Evolutionary conservation across 2,113 vertebrate species (phyloP).

Genomic region (Hydrochoerus hydrochaeris): DNA sequence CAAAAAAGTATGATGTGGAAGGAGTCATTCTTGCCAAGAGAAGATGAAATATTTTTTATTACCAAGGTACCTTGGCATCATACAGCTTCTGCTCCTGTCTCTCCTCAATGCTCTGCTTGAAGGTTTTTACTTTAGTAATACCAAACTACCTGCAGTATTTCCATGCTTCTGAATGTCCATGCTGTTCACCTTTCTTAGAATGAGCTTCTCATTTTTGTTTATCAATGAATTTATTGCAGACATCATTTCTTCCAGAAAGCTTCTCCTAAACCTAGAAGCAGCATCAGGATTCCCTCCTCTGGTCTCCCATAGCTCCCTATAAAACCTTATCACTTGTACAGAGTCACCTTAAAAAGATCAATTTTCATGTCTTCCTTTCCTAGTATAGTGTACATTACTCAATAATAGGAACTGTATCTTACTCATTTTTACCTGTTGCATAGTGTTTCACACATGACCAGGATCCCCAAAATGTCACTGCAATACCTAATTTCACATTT

Average conservation of each 20-base stretch:
- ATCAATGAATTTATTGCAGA: background rate
- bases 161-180: background rate
- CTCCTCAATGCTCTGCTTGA: background rate
- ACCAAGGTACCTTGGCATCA: background rate
- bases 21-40: background rate
- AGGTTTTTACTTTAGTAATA: constrained; percentile 18
- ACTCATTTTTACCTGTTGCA: background rate
- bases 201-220: constrained; percentile 16
- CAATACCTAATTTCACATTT: constrained; percentile 19
- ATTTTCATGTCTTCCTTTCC: background rate
- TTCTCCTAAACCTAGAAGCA: background rate
- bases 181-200: background rate
- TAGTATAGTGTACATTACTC: background rate
- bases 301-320: background rate
- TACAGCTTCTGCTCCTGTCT: background rate
- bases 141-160: background rate
- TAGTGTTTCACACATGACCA: background rate
- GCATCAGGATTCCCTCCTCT: background rate
- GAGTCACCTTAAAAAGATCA: background rate
- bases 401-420: background rate
- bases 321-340: background rate
- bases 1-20: background rate
- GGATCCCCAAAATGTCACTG: background rate
- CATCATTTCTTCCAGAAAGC: constrained; percentile 38
- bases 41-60: background rate